Conservation (phyloP, 2,888 invertebrate species). For the Heteromyza rotundicornis region DNA sequence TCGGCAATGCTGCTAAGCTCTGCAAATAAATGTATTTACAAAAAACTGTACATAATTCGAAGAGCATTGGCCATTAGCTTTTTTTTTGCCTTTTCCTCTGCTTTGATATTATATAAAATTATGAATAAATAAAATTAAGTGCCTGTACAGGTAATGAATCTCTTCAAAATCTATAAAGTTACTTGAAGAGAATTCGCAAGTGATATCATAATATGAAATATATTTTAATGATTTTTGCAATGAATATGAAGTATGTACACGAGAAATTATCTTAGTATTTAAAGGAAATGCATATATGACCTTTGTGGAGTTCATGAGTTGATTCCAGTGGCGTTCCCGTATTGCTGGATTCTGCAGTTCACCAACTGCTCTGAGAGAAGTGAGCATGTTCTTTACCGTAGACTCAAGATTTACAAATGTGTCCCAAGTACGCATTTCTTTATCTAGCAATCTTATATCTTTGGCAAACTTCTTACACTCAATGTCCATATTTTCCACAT, state of each 20-base stretch:
- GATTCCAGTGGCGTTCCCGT: slow-evolving; percentile 95
- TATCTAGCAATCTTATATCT: slow-evolving; percentile 88
- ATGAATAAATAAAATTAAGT: slow-evolving; percentile 28
- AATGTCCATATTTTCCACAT: slow-evolving; percentile 98
- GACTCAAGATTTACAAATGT: slow-evolving; percentile 87
- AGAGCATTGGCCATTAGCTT: slow-evolving; percentile 28
- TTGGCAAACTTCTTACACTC: slow-evolving; percentile 98
- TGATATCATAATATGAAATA: slow-evolving; percentile 33
- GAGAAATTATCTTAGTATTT: slow-evolving; percentile 29
- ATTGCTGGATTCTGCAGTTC: slow-evolving; percentile 97
- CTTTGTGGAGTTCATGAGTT: slow-evolving; percentile 95
- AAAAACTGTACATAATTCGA: slow-evolving; percentile 50
- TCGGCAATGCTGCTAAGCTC: slow-evolving; percentile 81
- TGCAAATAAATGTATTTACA: slow-evolving; percentile 68
- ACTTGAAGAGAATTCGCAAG: slow-evolving; percentile 32
- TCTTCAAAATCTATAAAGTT: slow-evolving; percentile 14
- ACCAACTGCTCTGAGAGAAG: slow-evolving; percentile 91
- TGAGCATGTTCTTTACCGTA: slow-evolving; percentile 94
- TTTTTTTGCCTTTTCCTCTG: slow-evolving; percentile 20
- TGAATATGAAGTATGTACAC: slow-evolving; percentile 19
- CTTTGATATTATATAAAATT: slow-evolving; percentile 29
- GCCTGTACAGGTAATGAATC: slow-evolving; percentile 47
- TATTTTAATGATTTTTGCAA: not conserved
- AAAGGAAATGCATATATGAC: too few relatives aligned
- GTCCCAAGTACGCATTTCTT: slow-evolving; percentile 96